Evolutionary conservation across 2,888 invertebrate species (phyloP), one percentile per base, ranked within the genome.

Genomic region (Drosophila testacea): DNA sequence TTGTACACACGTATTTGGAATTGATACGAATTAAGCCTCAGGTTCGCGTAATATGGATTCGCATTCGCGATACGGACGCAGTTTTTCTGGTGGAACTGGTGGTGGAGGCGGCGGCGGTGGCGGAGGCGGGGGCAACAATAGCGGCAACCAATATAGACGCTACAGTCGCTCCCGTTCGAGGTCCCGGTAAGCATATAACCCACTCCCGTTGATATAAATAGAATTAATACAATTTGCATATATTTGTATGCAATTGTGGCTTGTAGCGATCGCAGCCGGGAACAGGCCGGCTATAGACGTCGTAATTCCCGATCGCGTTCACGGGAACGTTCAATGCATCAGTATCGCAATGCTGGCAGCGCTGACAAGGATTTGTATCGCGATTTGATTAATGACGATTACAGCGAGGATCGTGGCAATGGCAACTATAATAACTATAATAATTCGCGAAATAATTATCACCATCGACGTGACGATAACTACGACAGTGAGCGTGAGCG

Each of bases 111-210:
- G 71, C 7, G 63, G 61, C 1, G 67, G 71, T 6, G 63, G 61
- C 7, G 57, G 57, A 4, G 55, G 67, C 4, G 73, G 62, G 5
- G 80, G 67, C 32, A 80, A 39, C 48, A 80, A 64, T 30, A 73
- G 81, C 66, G 62, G 87, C 6, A 80, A 89, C 34, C 90, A 90
- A 34, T 90, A 91, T 64, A 83, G 90, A 22, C 90, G 91, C 16
- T 90, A 91, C 38, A 92, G 92, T 65, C 85, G 92, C 30, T 92
- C 93, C 28, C 90, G 93, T 28, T 93, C 92, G 22, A 88, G 92
- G 30, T 92, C 92, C 44, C 82, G 79, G 79, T 83, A 73, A 70
- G 67, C 42, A 28, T 2, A 50, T 27, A 9, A 27, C 28, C 3
- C 27, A 38, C 7, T 36, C 13, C 41, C 6, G 9, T 22, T 16